Conservation (phyloP, 2,797 vertebrate genomes). For the Spea hammondii region DNA sequence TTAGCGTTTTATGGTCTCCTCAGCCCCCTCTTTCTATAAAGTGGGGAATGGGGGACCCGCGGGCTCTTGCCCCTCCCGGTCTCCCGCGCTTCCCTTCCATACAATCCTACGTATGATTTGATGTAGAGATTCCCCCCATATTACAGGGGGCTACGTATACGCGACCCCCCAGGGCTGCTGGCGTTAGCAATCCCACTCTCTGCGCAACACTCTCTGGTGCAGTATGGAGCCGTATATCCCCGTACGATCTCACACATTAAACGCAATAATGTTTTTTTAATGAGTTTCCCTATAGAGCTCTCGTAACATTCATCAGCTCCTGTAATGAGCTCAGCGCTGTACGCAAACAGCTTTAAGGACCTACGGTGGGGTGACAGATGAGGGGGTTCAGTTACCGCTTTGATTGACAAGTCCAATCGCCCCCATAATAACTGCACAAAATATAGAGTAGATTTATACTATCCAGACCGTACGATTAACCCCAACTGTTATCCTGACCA, state of each 20-base stretch:
- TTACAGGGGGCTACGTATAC: not conserved
- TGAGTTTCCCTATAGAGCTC: not conserved
- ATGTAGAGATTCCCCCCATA: not conserved
- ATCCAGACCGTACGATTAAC: no score
- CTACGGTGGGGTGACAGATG: no score
- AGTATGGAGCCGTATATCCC: not conserved
- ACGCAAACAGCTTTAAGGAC: not conserved
- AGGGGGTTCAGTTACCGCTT: no score
- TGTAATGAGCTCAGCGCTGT: conserved; percentile 1
- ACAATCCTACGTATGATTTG: no score
- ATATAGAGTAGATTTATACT: no score
- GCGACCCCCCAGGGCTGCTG: not conserved
- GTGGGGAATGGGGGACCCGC: no score
- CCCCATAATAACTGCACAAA: no score
- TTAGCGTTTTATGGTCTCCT: not conserved
- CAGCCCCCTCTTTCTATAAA: not conserved
- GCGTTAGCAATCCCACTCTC: not conserved
- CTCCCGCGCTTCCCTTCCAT: no score
- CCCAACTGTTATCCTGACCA: no score
- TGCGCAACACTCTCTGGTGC: not conserved
- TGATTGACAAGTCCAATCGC: no score
- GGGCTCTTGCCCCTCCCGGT: no score
- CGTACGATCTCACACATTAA: not conserved
- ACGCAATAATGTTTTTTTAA: not conserved
- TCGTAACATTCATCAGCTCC: not conserved